Base-by-base conservation (phyloP, 1,140 invertebrate species). In the Leptopilina boulardi region DNA sequence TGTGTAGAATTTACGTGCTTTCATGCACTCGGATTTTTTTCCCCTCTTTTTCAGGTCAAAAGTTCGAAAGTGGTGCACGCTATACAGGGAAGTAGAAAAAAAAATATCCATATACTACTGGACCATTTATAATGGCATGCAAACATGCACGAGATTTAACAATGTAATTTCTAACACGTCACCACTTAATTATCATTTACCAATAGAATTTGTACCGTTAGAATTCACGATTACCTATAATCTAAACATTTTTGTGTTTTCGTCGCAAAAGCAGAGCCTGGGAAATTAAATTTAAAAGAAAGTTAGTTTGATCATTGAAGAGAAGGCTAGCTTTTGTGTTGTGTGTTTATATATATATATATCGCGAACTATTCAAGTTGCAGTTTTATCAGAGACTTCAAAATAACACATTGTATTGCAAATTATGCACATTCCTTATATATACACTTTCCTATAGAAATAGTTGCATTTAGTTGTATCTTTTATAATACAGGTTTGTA, bases 11-110 rank as follows among this genome's bases (percentile, higher is more conserved):
- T 3, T 66, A 66, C 56, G 23, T 66, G 56, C 56, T 30, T 15
- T 66, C 56, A 23, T 66, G 56, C 56, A 23, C 15, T 8, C 3
- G 47, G n/a, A n/a, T n/a, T 5, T 18, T 51, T 26, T 70, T 59
- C 42, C 77, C 75, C 44, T 79, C 75, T 76, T 78, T 84, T 84
- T 77, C 75, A 77, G 82, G 78, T 82, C 78, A 73, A 82, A 84
- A 80, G 80, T 82, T 84, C 73, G 82, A 84, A 84, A 82, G 75
- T 82, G 78, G 80, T 83, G 82, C 82, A 73, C 78, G 72, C 41
- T n/a, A 38, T 38, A 38, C 5, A 66, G 41, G 21, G 18, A 71
- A 15, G 18, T 21, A 44, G 71, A 30, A 5, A 30, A 6, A 51
- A 13, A 47, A 6, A 73, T 73, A 51, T 44, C 11, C 71, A 9